phyloP scores from a whole-genome alignment of 1,140 invertebrate genomes.

The Nebria ingens region DNA sequence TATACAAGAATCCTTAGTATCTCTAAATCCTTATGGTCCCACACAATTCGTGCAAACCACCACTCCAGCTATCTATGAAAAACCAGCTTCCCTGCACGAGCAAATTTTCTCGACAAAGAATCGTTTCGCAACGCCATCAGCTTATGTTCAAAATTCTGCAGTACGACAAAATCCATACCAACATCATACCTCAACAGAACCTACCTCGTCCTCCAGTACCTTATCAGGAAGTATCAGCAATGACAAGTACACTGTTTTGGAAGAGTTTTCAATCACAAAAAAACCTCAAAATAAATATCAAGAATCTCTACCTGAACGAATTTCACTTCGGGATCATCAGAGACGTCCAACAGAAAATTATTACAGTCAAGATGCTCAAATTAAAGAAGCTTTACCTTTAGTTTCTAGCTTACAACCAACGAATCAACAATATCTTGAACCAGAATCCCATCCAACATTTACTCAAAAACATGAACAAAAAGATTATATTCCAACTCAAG shows the following conservation, averaged over 20 bases:
- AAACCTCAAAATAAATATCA: constrained; percentile 8
- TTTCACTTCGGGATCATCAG: constrained; percentile 9
- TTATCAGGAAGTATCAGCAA: constrained; percentile 12
- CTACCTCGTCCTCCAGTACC: constrained; percentile 11
- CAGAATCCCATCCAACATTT: not conserved
- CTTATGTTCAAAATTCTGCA: constrained; percentile 1
- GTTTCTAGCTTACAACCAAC: not conserved
- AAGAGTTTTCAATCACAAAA: constrained; percentile 21
- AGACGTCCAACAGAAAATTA: not conserved
- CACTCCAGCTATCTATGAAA: constrained; percentile 14
- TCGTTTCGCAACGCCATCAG: not conserved
- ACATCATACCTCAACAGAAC: constrained; percentile 12
- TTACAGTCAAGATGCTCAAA: not conserved
- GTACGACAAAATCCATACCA: constrained; percentile 14
- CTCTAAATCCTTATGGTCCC: not conserved
- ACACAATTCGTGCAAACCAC: constrained; percentile 11
- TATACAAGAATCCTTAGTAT: not conserved
- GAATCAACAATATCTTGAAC: constrained; percentile 16
- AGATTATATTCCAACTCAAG: too few relatives aligned
- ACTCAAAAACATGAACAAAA: not conserved
- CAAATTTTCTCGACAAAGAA: constrained; percentile 6
- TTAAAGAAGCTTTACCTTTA: not conserved
- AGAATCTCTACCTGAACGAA: not conserved
- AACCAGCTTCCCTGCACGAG: not conserved
- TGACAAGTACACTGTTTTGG: constrained; percentile 24